These are phyloP conservation scores for Eledone cirrhosa DNA, from an alignment of 2,888 invertebrate species.

Conservation along the genomic window DNA sequence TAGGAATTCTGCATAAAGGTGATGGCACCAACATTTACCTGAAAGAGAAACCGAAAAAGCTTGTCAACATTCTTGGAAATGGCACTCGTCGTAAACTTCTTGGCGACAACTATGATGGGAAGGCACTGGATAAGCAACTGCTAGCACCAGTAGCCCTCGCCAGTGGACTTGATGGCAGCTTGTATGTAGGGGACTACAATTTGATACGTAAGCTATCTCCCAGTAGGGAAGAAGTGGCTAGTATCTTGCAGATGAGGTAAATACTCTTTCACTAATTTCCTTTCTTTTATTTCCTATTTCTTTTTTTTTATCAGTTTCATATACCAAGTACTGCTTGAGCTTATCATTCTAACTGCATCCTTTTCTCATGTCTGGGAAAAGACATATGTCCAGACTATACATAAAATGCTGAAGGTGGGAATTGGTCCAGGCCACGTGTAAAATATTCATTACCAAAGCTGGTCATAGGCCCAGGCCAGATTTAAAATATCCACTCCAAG, in stretches of 20 bases:
- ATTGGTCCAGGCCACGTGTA: no score
- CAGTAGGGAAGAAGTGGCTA: conserved; percentile 71
- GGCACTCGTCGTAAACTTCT: conserved; percentile 80
- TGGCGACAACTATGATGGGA: conserved; percentile 79
- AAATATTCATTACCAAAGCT: no score
- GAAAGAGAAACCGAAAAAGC: conserved; percentile 86
- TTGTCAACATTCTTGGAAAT: conserved; percentile 74
- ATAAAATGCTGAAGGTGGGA: no score
- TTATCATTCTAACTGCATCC: no score
- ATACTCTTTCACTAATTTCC: neutral
- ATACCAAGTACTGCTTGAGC: no score
- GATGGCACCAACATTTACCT: conserved; percentile 94
- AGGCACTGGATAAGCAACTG: conserved; percentile 72
- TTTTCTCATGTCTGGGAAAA: no score
- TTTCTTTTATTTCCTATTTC: no score
- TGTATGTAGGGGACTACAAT: conserved; percentile 97
- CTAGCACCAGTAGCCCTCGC: conserved; percentile 93
- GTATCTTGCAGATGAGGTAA: conserved; percentile 68
- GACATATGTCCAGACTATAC: no score
- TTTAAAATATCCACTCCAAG: no score
- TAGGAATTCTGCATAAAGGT: conserved; percentile 94
- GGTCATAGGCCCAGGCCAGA: no score
- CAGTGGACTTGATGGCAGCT: conserved; percentile 93
- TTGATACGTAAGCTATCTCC: conserved; percentile 69
- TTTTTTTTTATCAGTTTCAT: no score